Evolutionary conservation across 2,888 invertebrate species (phyloP).

Genomic region (Priocnemis perturbator): DNA sequence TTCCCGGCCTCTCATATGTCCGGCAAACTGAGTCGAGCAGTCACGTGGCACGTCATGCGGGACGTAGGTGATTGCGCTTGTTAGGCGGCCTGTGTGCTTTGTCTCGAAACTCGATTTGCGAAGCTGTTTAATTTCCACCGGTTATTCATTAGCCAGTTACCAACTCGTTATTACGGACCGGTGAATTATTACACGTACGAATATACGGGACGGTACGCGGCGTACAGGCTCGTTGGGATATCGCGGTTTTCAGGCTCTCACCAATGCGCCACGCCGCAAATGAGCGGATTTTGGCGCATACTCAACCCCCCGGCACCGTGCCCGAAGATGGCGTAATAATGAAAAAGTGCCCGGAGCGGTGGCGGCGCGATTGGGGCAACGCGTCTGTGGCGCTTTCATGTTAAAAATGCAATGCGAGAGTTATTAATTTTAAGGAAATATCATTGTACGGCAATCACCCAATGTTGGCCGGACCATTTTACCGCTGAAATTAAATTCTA

Average conservation of each 20-base stretch:
- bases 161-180: constrained; percentile 59
- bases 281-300: constrained; percentile 27
- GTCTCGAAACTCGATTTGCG: constrained; percentile 52
- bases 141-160: constrained; percentile 62
- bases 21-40: no score
- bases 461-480: no score
- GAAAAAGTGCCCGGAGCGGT: neutral
- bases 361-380: no score
- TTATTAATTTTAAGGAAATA: no score
- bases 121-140: constrained; percentile 59
- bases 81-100: no score
- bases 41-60: no score
- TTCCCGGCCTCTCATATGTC: no score
- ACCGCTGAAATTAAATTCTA: no score
- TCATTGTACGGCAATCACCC: no score
- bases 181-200: constrained; percentile 52
- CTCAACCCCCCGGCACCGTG: constrained; percentile 17
- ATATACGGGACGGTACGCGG: constrained; percentile 9
- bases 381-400: no score
- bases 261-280: constrained; percentile 32
- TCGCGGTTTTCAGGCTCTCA: constrained; percentile 34
- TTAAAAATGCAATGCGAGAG: no score
- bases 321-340: constrained; percentile 2
- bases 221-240: constrained; percentile 13
- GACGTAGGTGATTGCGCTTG: no score